A percentile compares a stretch with the other conserved stretches of the same genome.
Evolutionary conservation across 2,888 invertebrate genomes (phyloP).

Genomic region (Therioaphis trifolii): DNA sequence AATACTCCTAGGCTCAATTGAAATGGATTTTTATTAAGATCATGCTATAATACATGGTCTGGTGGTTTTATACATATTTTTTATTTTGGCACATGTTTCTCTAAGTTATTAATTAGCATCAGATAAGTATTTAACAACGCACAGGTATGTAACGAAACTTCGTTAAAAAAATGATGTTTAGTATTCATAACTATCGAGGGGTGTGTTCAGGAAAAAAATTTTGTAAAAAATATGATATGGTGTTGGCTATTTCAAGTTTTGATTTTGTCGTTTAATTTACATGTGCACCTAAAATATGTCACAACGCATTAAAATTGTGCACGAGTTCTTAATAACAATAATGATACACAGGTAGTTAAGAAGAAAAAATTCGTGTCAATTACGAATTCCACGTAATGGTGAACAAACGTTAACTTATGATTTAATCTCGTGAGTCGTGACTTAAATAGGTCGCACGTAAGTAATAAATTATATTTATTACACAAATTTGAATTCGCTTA

Average conservation of each 20-base stretch:
- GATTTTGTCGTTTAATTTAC: constrained; percentile 28
- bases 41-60: neutral
- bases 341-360: constrained; percentile 18
- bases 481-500: constrained; percentile 70
- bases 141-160: neutral
- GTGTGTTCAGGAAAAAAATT: neutral
- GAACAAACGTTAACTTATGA: constrained; percentile 1
- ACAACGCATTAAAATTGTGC: neutral
- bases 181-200: too few relatives aligned
- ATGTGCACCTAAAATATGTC: neutral
- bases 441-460: constrained; percentile 37
- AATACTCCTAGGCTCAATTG: neutral
- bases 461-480: constrained; percentile 45
- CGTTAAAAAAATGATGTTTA: neutral
- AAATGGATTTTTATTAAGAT: neutral
- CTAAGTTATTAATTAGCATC: neutral
- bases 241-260: constrained; percentile 32
- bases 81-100: constrained; percentile 30
- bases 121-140: neutral
- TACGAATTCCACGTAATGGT: neutral
- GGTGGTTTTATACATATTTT: neutral
- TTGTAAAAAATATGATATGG: neutral
- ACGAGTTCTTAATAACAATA: constrained; percentile 5
- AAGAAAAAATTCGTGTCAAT: constrained; percentile 8
- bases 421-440: constrained; percentile 32